These are phyloP conservation scores for Brotula barbata DNA, from an alignment of 2,797 vertebrate genomes.

Conservation along the genomic window DNA sequence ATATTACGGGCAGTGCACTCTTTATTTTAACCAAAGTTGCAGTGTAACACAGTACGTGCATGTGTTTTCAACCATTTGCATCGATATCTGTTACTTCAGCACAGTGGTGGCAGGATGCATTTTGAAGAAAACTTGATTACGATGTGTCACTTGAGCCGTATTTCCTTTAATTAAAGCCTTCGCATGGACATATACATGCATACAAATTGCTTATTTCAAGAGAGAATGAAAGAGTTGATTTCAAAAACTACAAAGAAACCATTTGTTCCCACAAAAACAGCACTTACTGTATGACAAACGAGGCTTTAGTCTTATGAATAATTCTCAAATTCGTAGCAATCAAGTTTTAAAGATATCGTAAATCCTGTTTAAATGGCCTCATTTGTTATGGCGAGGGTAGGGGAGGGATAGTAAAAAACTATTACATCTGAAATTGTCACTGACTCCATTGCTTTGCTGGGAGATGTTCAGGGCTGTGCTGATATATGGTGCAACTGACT, in stretches of 20 bases:
- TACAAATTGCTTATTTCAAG: constrained; percentile 73
- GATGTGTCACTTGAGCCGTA: constrained; percentile 69
- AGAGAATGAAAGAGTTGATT: constrained; percentile 75
- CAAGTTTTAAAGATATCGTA: constrained; percentile 82
- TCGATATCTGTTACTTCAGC: constrained; percentile 52
- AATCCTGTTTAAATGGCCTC: constrained; percentile 81
- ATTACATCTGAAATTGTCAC: constrained; percentile 66
- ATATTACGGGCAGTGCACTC: constrained; percentile 10
- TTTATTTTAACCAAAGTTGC: constrained; percentile 52
- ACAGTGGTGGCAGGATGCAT: constrained; percentile 39
- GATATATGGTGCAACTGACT: constrained; percentile 70
- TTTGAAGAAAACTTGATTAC: constrained; percentile 66
- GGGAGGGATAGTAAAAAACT: constrained; percentile 73
- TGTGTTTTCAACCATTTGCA: constrained; percentile 56
- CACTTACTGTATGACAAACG: constrained; percentile 72
- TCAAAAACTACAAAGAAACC: constrained; percentile 80
- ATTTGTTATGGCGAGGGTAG: constrained; percentile 71
- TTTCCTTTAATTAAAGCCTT: constrained; percentile 79
- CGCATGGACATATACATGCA: constrained; percentile 67
- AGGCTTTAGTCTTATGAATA: constrained; percentile 81
- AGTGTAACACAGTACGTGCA: constrained; percentile 36
- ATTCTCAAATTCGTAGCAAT: constrained; percentile 81
- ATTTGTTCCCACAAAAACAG: constrained; percentile 77
- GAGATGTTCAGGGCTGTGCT: constrained; percentile 59
- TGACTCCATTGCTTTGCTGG: constrained; percentile 53